phyloP scores from a whole-genome alignment of 2,113 vertebrate species.

The Coturnix japonica region DNA sequence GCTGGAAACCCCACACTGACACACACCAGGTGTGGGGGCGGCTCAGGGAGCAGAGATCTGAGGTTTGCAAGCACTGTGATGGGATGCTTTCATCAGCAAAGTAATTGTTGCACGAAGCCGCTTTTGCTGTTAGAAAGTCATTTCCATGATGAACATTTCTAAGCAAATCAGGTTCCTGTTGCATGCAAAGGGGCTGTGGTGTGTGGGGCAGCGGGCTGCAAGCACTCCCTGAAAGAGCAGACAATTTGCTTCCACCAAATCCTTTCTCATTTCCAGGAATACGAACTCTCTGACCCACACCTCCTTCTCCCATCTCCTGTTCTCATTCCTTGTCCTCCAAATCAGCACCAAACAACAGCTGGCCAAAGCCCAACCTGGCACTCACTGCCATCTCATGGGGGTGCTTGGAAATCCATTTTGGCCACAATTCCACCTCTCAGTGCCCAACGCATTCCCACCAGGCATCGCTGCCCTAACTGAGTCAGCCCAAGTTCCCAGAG shows the following conservation, averaged over 20 bases:
- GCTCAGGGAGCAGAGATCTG: not conserved
- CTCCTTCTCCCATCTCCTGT: not conserved
- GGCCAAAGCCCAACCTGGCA: not conserved
- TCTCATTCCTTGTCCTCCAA: not conserved
- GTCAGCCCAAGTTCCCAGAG: not conserved
- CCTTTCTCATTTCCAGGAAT: not conserved
- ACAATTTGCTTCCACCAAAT: not conserved
- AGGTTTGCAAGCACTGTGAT: not conserved
- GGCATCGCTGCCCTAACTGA: not conserved
- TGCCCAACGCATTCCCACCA: not conserved
- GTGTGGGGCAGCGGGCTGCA: accelerated
- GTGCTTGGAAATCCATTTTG: not conserved
- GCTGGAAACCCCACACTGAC: not conserved
- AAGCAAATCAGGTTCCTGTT: not conserved
- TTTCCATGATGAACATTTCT: not conserved
- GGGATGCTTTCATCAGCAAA: not conserved
- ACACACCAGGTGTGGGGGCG: not conserved
- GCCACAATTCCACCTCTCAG: not conserved
- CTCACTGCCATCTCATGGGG: not conserved
- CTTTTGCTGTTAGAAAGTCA: not conserved
- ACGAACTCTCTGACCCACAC: not conserved
- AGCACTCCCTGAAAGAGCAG: not conserved
- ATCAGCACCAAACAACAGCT: not conserved
- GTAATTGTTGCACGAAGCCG: not conserved
- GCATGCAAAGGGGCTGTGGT: not conserved